Conservation (phyloP, 2,888 invertebrate genomes). For the Mantis religiosa region DNA sequence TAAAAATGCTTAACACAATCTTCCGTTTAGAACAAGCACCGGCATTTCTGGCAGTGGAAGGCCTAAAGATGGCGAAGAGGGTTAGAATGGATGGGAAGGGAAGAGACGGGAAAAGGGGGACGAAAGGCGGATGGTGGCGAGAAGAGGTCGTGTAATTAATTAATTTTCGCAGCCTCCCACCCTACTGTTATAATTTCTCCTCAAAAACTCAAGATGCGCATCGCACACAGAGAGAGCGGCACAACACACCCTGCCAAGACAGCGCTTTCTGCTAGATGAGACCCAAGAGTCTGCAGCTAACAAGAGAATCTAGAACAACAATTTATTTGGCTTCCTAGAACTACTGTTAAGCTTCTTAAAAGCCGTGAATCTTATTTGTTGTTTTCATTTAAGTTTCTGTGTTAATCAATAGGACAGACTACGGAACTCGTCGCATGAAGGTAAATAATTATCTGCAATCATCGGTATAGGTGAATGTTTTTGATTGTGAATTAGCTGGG, state of each 20-base stretch:
- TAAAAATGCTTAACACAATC: neutral
- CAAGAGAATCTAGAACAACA: neutral
- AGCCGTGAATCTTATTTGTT: too few relatives aligned
- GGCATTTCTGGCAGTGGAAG: neutral
- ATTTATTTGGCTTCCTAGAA: neutral
- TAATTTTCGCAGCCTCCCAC: constrained; percentile 23
- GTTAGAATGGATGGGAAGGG: neutral
- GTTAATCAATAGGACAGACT: too few relatives aligned
- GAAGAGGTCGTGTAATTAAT: constrained; percentile 26
- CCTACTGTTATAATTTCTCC: constrained; percentile 25
- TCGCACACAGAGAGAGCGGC: constrained; percentile 15
- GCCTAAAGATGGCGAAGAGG: neutral
- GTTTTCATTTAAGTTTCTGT: too few relatives aligned
- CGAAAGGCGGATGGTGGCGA: constrained; percentile 1
- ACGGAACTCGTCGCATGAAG: too few relatives aligned
- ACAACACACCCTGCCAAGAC: neutral
- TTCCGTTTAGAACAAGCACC: neutral
- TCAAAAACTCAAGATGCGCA: constrained; percentile 24
- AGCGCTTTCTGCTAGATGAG: neutral
- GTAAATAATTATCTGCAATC: too few relatives aligned
- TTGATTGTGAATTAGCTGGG: too few relatives aligned
- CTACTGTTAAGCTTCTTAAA: too few relatives aligned
- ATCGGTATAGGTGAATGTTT: too few relatives aligned
- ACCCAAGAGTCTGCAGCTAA: neutral
- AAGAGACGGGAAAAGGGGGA: neutral